These are phyloP conservation scores for Aurelia aurita DNA, from an alignment of 30 jellyfish, hydroid and myxozoan genomes.

Conservation along the genomic window DNA sequence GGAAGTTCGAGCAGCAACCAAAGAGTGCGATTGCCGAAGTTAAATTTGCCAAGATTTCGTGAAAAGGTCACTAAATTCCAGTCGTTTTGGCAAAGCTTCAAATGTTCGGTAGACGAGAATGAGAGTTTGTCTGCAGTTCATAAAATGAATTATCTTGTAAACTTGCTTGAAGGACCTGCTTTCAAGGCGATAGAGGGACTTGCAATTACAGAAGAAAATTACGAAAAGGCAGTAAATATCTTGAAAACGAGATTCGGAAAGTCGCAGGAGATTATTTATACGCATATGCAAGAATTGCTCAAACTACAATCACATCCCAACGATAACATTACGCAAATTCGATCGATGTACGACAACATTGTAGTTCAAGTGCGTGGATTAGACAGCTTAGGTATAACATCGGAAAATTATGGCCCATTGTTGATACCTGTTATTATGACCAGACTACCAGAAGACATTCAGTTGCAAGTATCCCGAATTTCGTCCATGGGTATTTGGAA, in stretches of 20 bases:
- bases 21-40: no score
- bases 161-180: slow-evolving; percentile 75
- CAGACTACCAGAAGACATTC: slow-evolving; percentile 62
- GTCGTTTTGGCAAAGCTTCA: no score
- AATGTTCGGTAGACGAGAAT: no score
- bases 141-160: slow-evolving; percentile 70
- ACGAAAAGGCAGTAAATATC: slow-evolving; percentile 56
- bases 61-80: no score
- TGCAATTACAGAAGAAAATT: slow-evolving; percentile 56
- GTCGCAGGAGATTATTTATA: slow-evolving; percentile 62
- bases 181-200: slow-evolving; percentile 72
- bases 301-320: slow-evolving; percentile 47
- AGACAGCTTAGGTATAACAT: slow-evolving; percentile 62
- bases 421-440: slow-evolving; percentile 67
- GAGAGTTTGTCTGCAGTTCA: slow-evolving; percentile 6
- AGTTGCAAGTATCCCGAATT: slow-evolving; percentile 69
- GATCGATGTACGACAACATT: slow-evolving; percentile 68
- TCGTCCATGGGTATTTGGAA: slow-evolving; percentile 69
- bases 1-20: slow-evolving; percentile 24
- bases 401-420: slow-evolving; percentile 73
- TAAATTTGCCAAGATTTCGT: no score
- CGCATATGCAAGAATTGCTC: slow-evolving; percentile 80
- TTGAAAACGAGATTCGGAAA: slow-evolving; percentile 71
- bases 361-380: slow-evolving; percentile 71
- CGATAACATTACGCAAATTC: slow-evolving; percentile 5